A percentile compares a stretch with the other conserved stretches of the same genome.
phyloP scores from a whole-genome alignment of 2,113 vertebrate species.

The Parus major region DNA sequence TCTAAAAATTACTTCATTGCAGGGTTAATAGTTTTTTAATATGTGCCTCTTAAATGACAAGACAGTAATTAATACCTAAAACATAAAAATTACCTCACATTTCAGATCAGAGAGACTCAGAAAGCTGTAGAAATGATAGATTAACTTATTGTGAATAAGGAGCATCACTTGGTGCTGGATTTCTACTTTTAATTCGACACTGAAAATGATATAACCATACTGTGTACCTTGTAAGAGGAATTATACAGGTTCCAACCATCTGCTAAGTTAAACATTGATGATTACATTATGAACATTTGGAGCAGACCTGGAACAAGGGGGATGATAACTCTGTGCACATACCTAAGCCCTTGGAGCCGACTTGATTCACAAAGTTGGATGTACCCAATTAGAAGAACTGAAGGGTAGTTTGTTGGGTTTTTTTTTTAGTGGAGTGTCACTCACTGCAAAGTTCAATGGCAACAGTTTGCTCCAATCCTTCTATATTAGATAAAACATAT shows the following conservation, averaged over 20 bases:
- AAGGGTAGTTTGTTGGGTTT: neutral
- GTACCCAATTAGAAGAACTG: neutral
- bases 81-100: neutral
- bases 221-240: conserved; percentile 13
- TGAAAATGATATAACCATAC: conserved; percentile 52
- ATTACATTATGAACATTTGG: conserved; percentile 35
- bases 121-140: conserved; percentile 37
- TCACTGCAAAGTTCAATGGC: neutral
- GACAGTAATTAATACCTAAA: neutral
- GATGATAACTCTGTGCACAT: neutral
- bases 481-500: neutral
- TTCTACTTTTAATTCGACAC: conserved; percentile 59
- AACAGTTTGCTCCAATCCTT: rapidly evolving
- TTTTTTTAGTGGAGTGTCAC: neutral
- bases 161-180: conserved; percentile 54
- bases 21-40: neutral
- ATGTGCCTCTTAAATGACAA: neutral
- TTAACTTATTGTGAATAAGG: conserved; percentile 10
- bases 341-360: neutral
- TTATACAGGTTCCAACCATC: conserved; percentile 52
- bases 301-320: conserved; percentile 34
- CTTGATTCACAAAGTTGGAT: neutral
- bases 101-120: conserved; percentile 19
- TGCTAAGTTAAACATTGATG: conserved; percentile 67
- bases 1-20: neutral